A percentile compares a stretch with the other conserved stretches of the same genome.
Evolutionary conservation across 2,797 vertebrate species (phyloP).

Genomic region (Clamator glandarius): DNA sequence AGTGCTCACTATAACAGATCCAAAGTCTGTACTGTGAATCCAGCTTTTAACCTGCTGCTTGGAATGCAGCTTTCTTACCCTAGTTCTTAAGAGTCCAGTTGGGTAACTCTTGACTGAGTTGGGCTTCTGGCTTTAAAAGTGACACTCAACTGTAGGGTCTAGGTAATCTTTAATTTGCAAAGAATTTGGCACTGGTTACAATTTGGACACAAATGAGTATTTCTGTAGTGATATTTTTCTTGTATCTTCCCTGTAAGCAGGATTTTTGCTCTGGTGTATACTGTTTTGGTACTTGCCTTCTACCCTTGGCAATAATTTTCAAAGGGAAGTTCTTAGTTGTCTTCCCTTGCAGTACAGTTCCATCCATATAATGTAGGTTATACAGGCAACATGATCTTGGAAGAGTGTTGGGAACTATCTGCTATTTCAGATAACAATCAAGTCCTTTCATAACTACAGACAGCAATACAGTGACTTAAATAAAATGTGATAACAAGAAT

Average conservation of each 20-base stretch:
- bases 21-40: not conserved
- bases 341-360: not conserved
- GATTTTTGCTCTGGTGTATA: not conserved
- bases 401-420: not conserved
- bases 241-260: not conserved
- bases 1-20: not conserved
- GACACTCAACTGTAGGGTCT: not conserved
- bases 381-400: not conserved
- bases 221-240: not conserved
- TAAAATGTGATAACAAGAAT: not conserved
- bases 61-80: not conserved
- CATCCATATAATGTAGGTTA: not conserved
- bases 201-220: not conserved
- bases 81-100: not conserved
- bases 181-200: not conserved
- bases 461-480: not conserved
- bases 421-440: not conserved
- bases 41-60: not conserved
- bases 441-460: not conserved
- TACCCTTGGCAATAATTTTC: not conserved
- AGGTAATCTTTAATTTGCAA: not conserved
- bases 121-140: not conserved
- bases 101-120: not conserved
- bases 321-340: not conserved
- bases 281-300: not conserved